Conservation (phyloP, 2,113 vertebrate genomes). For the Limnothrissa miodon region DNA sequence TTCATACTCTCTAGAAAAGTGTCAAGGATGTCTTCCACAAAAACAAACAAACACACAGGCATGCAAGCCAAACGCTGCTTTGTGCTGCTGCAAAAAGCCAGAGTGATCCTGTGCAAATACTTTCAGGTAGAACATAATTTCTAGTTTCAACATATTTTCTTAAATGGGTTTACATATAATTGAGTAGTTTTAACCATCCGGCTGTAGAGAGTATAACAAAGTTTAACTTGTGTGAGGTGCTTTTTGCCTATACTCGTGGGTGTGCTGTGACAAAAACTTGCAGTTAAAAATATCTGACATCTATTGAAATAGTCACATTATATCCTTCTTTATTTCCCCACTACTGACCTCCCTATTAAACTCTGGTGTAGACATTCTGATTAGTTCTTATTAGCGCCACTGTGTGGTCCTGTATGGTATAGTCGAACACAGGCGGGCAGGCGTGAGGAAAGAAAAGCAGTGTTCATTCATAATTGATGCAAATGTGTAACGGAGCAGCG, state of each 20-base stretch:
- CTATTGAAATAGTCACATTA: background rate
- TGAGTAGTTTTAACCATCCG: background rate
- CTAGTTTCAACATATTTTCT: background rate
- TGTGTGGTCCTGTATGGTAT: background rate
- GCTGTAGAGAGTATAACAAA: background rate
- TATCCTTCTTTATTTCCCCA: background rate
- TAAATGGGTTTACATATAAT: background rate
- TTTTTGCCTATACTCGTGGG: background rate
- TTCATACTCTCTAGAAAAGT: constrained; percentile 85
- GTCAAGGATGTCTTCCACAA: background rate
- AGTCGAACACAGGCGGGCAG: background rate
- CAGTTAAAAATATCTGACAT: background rate
- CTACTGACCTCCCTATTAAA: background rate
- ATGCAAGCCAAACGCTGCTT: background rate
- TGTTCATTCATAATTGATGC: constrained; percentile 41
- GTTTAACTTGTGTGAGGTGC: background rate
- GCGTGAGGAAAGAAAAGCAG: background rate
- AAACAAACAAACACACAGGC: background rate
- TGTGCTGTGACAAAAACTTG: background rate
- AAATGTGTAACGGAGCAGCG: constrained; percentile 24
- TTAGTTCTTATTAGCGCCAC: background rate
- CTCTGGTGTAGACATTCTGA: background rate
- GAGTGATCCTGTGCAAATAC: background rate
- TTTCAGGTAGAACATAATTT: background rate
- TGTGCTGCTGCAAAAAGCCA: background rate